phyloP scores from a whole-genome alignment of 2,797 vertebrate genomes.

The Periophthalmus magnuspinnatus region DNA sequence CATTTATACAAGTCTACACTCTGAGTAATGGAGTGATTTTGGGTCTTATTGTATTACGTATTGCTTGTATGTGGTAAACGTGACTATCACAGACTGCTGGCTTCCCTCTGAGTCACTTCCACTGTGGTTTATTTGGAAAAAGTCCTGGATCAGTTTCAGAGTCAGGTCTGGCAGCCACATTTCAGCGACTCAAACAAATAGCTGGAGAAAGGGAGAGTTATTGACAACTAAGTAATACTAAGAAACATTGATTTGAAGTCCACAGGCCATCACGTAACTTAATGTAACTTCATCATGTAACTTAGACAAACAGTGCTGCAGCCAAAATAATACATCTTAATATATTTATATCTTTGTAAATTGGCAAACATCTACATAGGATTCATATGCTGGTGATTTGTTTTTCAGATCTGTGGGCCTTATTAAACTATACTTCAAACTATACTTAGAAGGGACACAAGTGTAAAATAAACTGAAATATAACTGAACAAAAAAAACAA shows the following conservation, averaged over 20 bases:
- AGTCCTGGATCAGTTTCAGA: constrained; percentile 28
- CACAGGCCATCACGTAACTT: neutral
- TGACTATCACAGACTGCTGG: constrained; percentile 31
- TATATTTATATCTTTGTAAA: too few relatives aligned
- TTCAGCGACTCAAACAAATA: constrained; percentile 11
- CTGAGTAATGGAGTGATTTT: constrained; percentile 12
- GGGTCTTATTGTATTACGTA: constrained; percentile 10
- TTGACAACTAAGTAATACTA: neutral
- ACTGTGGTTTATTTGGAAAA: constrained; percentile 31
- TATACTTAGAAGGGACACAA: neutral
- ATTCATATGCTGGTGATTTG: neutral
- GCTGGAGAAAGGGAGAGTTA: constrained; percentile 8
- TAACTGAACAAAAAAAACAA: neutral
- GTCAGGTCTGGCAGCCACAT: constrained; percentile 46
- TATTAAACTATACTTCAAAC: neutral
- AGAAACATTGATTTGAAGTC: constrained; percentile 14
- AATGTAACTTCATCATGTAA: neutral
- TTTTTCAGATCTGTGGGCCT: neutral
- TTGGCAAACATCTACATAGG: neutral
- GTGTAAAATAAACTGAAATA: neutral
- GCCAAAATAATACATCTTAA: neutral
- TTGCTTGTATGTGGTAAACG: constrained; percentile 21
- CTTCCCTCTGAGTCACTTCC: constrained; percentile 43
- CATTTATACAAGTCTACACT: neutral
- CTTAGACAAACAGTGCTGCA: neutral